Conservation (phyloP, 2,888 invertebrate species). For the Mythimna pallens region DNA sequence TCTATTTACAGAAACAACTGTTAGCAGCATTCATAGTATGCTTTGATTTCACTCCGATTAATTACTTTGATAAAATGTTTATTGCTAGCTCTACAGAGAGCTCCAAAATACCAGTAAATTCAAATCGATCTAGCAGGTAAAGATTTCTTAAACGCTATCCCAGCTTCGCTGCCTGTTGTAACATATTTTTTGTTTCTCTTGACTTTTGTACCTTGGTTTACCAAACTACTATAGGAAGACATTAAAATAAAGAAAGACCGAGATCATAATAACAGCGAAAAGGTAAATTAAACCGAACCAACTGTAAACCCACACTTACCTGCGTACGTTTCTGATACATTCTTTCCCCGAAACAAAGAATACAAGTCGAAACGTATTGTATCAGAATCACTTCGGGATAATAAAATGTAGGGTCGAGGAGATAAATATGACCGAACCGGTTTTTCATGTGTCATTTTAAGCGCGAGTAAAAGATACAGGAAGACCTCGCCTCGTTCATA, state of each 20-base stretch:
- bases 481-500: constrained; percentile 16
- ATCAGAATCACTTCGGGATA: background rate
- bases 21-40: background rate
- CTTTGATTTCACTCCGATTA: background rate
- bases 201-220: no score
- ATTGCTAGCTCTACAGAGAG: constrained; percentile 7
- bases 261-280: background rate
- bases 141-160: constrained; percentile 1
- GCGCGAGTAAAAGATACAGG: constrained; percentile 12
- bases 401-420: constrained; percentile 18
- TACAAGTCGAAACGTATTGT: background rate
- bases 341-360: constrained; percentile 7
- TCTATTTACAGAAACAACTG: background rate
- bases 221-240: background rate
- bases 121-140: constrained; percentile 28
- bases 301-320: background rate
- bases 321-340: background rate
- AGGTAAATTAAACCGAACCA: background rate
- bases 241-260: background rate
- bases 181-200: background rate
- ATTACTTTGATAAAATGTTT: background rate
- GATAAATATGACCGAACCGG: constrained; percentile 28
- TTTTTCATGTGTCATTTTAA: constrained; percentile 17
- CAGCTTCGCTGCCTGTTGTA: background rate
- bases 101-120: background rate